A percentile compares a stretch with the other conserved stretches of the same genome.
These are phyloP conservation scores for Zaprionus africanus DNA, from an alignment of 1,140 invertebrate genomes.

Conservation along the genomic window DNA sequence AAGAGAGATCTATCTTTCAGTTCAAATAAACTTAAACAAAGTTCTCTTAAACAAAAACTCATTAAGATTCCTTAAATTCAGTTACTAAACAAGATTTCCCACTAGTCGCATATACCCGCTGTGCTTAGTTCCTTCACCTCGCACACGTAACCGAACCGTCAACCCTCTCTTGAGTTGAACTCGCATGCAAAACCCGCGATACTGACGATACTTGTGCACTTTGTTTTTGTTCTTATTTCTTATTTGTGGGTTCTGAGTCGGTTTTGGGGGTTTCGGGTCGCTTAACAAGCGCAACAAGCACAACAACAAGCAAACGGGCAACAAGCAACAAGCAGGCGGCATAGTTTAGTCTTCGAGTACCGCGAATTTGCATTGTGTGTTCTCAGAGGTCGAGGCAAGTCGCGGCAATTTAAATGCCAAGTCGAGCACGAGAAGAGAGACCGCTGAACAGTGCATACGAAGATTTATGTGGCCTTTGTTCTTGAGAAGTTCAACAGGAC, in stretches of 20 bases:
- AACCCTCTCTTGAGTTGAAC: slow-evolving; percentile 39
- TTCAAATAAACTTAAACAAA: no score
- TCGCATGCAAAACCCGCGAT: slow-evolving; percentile 64
- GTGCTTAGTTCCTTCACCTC: background rate
- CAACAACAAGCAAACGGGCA: slow-evolving; percentile 20
- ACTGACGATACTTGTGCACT: slow-evolving; percentile 35
- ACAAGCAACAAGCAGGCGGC: slow-evolving; percentile 63
- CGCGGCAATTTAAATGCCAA: slow-evolving; percentile 76
- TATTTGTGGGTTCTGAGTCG: slow-evolving; percentile 48
- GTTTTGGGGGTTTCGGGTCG: slow-evolving; percentile 42
- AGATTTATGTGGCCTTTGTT: slow-evolving; percentile 79
- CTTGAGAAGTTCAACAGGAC: slow-evolving; percentile 37
- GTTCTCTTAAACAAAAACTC: no score
- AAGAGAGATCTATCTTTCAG: no score
- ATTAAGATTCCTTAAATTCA: fast-evolving
- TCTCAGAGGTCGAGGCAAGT: slow-evolving; percentile 58
- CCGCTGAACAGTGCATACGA: slow-evolving; percentile 25
- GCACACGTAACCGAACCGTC: slow-evolving; percentile 34
- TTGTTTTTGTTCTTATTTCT: slow-evolving; percentile 30
- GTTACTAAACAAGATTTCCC: no score
- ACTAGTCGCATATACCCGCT: background rate
- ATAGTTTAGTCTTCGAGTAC: slow-evolving; percentile 64
- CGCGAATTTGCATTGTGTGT: slow-evolving; percentile 54
- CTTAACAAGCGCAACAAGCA: slow-evolving; percentile 43
- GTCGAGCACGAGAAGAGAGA: slow-evolving; percentile 39